Base-by-base conservation (phyloP, 2,797 vertebrate species). In the Epinephelus coioides region DNA sequence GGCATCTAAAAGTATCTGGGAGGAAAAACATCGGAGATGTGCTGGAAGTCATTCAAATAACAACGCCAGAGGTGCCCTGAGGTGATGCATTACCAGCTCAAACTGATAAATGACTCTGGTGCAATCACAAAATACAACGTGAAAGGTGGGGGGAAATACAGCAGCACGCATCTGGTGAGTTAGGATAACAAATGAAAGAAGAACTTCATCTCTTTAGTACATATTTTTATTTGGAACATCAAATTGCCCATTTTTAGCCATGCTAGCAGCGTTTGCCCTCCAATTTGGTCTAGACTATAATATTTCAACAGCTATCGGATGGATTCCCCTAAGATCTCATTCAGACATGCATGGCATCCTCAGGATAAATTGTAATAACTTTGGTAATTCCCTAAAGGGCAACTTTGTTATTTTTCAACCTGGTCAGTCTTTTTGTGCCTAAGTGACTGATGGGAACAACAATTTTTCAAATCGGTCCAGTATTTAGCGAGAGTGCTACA, bases 1-100 rank as follows among this genome's bases (percentile, higher is more conserved):
- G 90, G 97, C 97, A 64, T 97, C 96, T 89, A 98, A 90, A 74
- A 93, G 96, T 90, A 98, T 98, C 97, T 98, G 91, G 68, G 44
- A 66, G 78, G 70, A 65, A 59, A 76, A 78, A 74, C 5, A 54
- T 50, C 54, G 71, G 40, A 73, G 47, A 76, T 3, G 46, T 4
- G 51, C 73, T 79, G 78, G 73, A 85, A 73, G 84, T 82, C 76
- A 81, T 80, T 85, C 73, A 83, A 81, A 79, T 49, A 78, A 73
- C 76, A 66, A 62, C 10, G 43, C 49, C 69, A 79, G 71, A 73
- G 61, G 76, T 53, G 80, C 51, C 64, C 55, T 80, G 73, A 54
- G 59, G 75, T 79, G 84, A 83, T 84, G 75, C 25, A 69, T 70
- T 40, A 74, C 63, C 49, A 56, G 30, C 64, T 79, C 66, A 13